phyloP scores from a whole-genome alignment of 2,113 vertebrate genomes.

The Pomatorhinus ruficollis region DNA sequence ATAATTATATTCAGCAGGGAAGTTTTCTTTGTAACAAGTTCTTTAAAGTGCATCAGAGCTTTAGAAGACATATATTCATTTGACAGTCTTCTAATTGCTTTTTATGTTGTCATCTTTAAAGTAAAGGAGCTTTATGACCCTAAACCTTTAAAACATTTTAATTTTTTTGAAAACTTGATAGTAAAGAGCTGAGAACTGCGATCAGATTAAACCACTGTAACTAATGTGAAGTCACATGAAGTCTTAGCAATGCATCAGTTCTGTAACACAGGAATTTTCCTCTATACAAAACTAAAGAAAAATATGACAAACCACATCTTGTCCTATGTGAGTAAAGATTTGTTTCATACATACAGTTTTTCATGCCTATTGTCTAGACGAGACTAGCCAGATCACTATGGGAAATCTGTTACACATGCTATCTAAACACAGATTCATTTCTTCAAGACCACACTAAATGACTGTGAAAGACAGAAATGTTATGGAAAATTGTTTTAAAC shows the following conservation, averaged over 20 bases:
- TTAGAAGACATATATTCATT: slow-evolving; percentile 38
- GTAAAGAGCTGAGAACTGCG: background rate
- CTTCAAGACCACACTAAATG: background rate
- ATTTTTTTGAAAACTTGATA: slow-evolving; percentile 5
- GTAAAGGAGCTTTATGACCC: slow-evolving; percentile 49
- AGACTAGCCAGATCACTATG: rapidly evolving
- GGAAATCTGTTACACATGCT: background rate
- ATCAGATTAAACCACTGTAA: background rate
- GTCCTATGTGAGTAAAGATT: background rate
- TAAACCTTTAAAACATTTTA: slow-evolving; percentile 44
- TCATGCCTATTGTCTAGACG: background rate
- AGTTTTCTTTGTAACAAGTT: slow-evolving; percentile 52
- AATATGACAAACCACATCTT: background rate
- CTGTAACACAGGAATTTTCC: background rate
- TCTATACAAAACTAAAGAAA: background rate
- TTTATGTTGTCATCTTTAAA: slow-evolving; percentile 56
- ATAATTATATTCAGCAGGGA: slow-evolving; percentile 1
- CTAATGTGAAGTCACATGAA: background rate
- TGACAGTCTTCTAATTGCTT: slow-evolving; percentile 67
- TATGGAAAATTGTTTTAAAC: rapidly evolving
- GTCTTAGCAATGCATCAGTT: background rate
- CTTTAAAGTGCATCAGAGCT: slow-evolving; percentile 52
- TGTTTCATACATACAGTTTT: background rate
- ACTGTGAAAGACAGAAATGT: background rate
- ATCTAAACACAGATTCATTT: background rate